These are phyloP conservation scores for Ips typographus DNA, from an alignment of 1,140 invertebrate species.

Conservation along the genomic window DNA sequence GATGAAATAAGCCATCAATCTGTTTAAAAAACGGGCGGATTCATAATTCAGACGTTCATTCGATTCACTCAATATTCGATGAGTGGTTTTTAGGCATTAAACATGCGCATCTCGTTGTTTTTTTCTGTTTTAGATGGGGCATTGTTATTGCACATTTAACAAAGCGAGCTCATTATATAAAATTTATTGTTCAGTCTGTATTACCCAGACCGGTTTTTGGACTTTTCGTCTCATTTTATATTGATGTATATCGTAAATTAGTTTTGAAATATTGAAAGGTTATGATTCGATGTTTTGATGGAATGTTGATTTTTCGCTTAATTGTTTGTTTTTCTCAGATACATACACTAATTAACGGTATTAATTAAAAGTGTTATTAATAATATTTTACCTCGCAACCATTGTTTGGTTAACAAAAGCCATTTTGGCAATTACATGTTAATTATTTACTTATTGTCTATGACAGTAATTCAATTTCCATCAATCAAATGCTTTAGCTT, in stretches of 20 bases:
- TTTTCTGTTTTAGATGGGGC: neutral
- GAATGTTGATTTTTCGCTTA: no score
- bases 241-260: constrained; percentile 1
- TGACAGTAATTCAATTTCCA: no score
- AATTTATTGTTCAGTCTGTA: neutral
- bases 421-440: no score
- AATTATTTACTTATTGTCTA: no score
- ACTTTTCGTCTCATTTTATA: neutral
- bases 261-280: neutral
- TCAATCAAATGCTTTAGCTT: no score
- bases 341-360: no score
- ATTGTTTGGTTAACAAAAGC: no score
- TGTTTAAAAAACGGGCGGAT: neutral
- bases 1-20: constrained; percentile 1
- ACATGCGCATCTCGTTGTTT: constrained; percentile 8
- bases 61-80: constrained; percentile 1
- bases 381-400: no score
- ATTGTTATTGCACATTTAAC: constrained; percentile 1
- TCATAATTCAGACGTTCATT: constrained; percentile 10
- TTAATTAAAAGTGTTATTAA: no score
- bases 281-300: no score
- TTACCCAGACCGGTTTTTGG: neutral
- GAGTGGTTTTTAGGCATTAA: constrained; percentile 2
- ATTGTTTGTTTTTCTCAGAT: no score
- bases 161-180: neutral